phyloP scores from a whole-genome alignment of 2,113 vertebrate species.

The Tetraodon nigroviridis region DNA sequence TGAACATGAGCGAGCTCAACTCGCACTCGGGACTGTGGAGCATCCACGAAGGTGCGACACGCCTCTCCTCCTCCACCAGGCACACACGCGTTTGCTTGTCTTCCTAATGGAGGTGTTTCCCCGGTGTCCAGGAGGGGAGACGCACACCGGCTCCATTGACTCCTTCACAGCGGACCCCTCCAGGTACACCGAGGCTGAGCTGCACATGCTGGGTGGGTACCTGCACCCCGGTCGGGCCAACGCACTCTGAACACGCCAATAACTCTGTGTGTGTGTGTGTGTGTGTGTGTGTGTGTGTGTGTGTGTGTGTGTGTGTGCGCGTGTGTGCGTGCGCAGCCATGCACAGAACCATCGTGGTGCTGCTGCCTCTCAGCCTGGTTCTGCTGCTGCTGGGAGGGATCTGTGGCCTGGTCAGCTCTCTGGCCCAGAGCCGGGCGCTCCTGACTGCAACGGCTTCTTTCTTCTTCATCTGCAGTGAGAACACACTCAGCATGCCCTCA shows the following conservation, averaged over 20 bases:
- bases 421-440: conserved; percentile 64
- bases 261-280: neutral
- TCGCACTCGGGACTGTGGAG: conserved; percentile 72
- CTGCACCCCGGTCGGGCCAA: conserved; percentile 2
- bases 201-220: conserved; percentile 68
- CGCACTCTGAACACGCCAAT: conserved; percentile 4
- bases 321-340: conserved; percentile 51
- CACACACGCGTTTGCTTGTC: neutral
- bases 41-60: conserved; percentile 56
- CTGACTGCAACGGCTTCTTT: conserved; percentile 68
- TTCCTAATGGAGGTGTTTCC: neutral
- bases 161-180: conserved; percentile 48
- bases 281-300: neutral
- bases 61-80: neutral
- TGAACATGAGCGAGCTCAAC: conserved; percentile 53
- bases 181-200: conserved; percentile 59
- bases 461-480: conserved; percentile 77
- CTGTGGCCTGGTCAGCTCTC: conserved; percentile 73
- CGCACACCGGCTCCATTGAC: conserved; percentile 19
- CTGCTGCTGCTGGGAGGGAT: conserved; percentile 73
- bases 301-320: neutral
- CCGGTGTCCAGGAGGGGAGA: conserved; percentile 35
- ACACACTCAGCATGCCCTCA: neutral
- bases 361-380: conserved; percentile 75
- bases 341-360: conserved; percentile 69